Evolutionary conservation across 2,113 vertebrate species (phyloP).

Genomic region (Arizona elegans): DNA sequence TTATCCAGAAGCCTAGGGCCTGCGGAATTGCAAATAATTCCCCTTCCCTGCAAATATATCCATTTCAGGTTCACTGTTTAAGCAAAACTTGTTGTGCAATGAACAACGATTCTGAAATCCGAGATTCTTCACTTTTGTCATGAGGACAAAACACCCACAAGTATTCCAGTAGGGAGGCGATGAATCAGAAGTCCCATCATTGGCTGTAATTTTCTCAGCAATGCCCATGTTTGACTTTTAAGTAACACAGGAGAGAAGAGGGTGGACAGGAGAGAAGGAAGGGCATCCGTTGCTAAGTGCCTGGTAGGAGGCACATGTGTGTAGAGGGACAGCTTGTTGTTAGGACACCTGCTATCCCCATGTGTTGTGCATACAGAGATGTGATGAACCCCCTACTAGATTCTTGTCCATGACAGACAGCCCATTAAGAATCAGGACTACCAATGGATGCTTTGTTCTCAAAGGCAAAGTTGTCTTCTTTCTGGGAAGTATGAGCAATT

Average conservation of each 20-base stretch:
- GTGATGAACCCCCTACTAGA: neutral
- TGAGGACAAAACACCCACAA: conserved; percentile 7
- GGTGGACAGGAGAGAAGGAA: conserved; percentile 1
- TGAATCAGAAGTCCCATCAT: neutral
- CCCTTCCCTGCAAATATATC: neutral
- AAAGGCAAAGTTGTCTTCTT: neutral
- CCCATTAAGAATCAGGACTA: neutral
- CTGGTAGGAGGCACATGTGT: neutral
- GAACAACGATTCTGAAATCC: neutral
- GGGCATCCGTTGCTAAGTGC: neutral
- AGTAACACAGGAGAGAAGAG: neutral
- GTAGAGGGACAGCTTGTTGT: neutral
- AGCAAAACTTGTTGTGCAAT: neutral
- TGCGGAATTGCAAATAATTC: neutral
- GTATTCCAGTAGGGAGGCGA: neutral
- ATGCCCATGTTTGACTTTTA: neutral
- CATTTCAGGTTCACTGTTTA: neutral
- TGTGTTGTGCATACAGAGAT: neutral
- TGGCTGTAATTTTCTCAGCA: neutral
- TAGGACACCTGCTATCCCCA: neutral
- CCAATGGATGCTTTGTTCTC: neutral
- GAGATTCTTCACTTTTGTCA: neutral
- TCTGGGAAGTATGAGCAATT: neutral
- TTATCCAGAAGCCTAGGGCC: neutral
- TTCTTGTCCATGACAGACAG: neutral